phyloP scores from a whole-genome alignment of 2,888 invertebrate species.

The Tineola bisselliella region DNA sequence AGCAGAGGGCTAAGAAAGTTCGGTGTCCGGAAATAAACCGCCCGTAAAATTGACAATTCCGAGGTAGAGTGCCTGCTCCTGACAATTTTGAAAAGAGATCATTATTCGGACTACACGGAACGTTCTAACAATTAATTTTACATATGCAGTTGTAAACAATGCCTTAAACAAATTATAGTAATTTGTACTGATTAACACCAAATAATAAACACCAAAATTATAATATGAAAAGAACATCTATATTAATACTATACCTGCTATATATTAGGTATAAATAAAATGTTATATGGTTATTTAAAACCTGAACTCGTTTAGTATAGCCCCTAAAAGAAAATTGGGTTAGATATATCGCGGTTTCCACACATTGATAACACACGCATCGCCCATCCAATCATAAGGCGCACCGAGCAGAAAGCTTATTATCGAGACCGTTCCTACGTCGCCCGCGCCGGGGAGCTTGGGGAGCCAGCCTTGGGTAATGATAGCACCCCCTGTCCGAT shows the following conservation, averaged over 20 bases:
- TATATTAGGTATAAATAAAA: neutral
- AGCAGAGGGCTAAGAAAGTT: slow-evolving; percentile 53
- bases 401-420: slow-evolving; percentile 59
- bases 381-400: slow-evolving; percentile 58
- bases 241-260: neutral
- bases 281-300: neutral
- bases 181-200: too few species aligned
- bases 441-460: slow-evolving; percentile 21
- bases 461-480: slow-evolving; percentile 30
- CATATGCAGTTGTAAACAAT: neutral
- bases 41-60: slow-evolving; percentile 78
- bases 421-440: slow-evolving; percentile 51
- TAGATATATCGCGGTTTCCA: slow-evolving; percentile 46
- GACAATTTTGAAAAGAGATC: slow-evolving; percentile 41
- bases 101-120: neutral
- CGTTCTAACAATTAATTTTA: neutral
- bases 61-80: slow-evolving; percentile 48
- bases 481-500: slow-evolving; percentile 26
- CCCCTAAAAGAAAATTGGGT: slow-evolving; percentile 53
- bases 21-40: slow-evolving; percentile 72
- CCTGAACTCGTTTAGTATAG: slow-evolving; percentile 27
- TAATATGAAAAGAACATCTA: neutral
- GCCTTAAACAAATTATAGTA: neutral
- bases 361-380: slow-evolving; percentile 60
- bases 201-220: too few species aligned